phyloP scores from a whole-genome alignment of 2,113 vertebrate genomes.

The Genyomyrus donnyi region DNA sequence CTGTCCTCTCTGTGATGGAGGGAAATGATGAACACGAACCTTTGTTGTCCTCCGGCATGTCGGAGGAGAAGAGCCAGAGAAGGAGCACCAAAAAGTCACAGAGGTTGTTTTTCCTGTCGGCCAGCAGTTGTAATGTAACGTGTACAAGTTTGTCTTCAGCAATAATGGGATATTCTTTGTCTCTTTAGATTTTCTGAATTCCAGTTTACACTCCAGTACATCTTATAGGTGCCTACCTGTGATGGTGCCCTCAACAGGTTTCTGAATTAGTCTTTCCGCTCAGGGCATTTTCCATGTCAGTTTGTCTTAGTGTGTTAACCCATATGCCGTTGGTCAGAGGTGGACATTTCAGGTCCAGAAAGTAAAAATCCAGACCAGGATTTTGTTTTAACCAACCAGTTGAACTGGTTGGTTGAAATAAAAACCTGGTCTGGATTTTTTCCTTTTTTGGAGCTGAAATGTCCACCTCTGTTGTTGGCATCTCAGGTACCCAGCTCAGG shows the following conservation, averaged over 20 bases:
- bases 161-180: not conserved
- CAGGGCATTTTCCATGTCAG: not conserved
- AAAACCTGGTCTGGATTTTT: not conserved
- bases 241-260: not conserved
- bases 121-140: not conserved
- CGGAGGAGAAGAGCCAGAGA: slow-evolving; percentile 13
- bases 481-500: slow-evolving; percentile 24
- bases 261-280: not conserved
- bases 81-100: slow-evolving; percentile 14
- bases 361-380: not conserved
- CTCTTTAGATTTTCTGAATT: not conserved
- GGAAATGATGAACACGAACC: not conserved
- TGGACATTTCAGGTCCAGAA: not conserved
- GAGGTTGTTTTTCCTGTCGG: slow-evolving; percentile 9
- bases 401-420: not conserved
- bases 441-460: not conserved
- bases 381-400: not conserved
- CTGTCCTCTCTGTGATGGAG: not conserved
- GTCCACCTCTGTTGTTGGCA: not conserved
- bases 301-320: not conserved
- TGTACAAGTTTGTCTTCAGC: not conserved
- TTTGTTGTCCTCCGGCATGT: not conserved
- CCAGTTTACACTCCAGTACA: not conserved
- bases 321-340: not conserved
- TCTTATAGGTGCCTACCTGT: not conserved